phyloP scores from a whole-genome alignment of 2,888 invertebrate species.

The Chrysodeixis includens region DNA sequence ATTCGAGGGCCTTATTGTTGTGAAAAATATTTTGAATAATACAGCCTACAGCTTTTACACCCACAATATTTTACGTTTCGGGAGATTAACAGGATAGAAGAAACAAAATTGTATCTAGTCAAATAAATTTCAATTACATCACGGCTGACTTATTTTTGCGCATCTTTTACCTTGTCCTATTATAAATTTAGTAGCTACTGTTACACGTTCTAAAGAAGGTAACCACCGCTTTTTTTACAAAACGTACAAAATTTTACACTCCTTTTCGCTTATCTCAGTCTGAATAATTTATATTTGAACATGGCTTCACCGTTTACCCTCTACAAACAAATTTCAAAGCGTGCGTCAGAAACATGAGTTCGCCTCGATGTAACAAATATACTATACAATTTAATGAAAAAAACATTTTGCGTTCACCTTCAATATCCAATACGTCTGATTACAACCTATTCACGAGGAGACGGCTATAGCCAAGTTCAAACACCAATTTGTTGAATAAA shows the following conservation, averaged over 20 bases:
- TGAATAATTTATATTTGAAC: conserved; percentile 4
- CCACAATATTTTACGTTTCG: conserved; percentile 6
- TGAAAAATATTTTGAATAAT: neutral
- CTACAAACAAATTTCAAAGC: conserved; percentile 8
- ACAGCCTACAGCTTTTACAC: neutral
- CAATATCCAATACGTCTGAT: conserved; percentile 67
- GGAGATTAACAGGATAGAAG: neutral
- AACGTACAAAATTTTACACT: neutral
- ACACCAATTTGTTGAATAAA: conserved; percentile 84
- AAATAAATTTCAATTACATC: conserved; percentile 2
- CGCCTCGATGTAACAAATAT: conserved; percentile 15
- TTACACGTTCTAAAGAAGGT: conserved; percentile 3
- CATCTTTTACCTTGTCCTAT: neutral
- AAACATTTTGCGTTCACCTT: conserved; percentile 53
- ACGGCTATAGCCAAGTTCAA: conserved; percentile 67
- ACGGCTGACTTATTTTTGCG: neutral
- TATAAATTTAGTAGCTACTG: neutral
- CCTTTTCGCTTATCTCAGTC: neutral
- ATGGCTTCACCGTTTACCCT: neutral
- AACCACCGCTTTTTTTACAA: neutral
- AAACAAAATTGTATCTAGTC: neutral
- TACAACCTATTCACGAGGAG: conserved; percentile 67
- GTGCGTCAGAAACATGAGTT: neutral
- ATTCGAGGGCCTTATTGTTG: neutral
- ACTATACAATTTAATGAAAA: conserved; percentile 23